Evolutionary conservation across 2,888 invertebrate species (phyloP).

Genomic region (Sympetrum striolatum): DNA sequence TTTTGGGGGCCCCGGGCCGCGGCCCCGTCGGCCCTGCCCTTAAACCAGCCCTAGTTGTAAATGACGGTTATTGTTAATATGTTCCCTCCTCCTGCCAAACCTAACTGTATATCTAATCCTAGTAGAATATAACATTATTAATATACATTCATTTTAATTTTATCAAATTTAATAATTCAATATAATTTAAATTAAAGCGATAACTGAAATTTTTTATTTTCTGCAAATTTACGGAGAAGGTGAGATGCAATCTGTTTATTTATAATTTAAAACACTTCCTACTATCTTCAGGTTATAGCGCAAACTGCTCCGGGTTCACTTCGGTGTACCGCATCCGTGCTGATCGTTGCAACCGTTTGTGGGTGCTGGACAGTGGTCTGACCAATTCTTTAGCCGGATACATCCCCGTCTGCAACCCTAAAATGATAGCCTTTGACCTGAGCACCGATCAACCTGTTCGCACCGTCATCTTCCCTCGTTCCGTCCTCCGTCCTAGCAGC

Average conservation of each 20-base stretch:
- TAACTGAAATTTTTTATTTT: too few relatives aligned
- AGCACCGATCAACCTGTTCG: conserved; percentile 65
- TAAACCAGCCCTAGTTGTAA: too few relatives aligned
- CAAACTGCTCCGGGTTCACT: conserved; percentile 71
- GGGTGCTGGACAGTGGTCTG: conserved; percentile 80
- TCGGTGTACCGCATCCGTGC: conserved; percentile 77
- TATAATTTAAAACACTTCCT: neutral
- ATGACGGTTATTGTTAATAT: too few relatives aligned
- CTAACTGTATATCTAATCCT: too few relatives aligned
- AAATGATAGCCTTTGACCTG: conserved; percentile 75
- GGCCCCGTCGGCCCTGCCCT: too few relatives aligned
- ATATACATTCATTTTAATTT: too few relatives aligned
- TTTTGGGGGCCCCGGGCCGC: too few relatives aligned
- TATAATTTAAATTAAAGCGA: too few relatives aligned
- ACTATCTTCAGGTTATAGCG: conserved; percentile 62
- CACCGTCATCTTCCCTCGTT: conserved; percentile 76
- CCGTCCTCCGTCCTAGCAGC: conserved; percentile 70
- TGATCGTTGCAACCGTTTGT: conserved; percentile 77
- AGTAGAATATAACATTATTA: too few relatives aligned
- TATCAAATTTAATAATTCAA: too few relatives aligned
- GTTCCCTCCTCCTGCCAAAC: too few relatives aligned
- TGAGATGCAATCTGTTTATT: neutral
- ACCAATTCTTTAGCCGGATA: conserved; percentile 66
- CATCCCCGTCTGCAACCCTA: conserved; percentile 63
- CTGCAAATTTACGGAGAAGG: neutral